phyloP scores from a whole-genome alignment of 2,888 invertebrate genomes.

The Cephus nigrinus region DNA sequence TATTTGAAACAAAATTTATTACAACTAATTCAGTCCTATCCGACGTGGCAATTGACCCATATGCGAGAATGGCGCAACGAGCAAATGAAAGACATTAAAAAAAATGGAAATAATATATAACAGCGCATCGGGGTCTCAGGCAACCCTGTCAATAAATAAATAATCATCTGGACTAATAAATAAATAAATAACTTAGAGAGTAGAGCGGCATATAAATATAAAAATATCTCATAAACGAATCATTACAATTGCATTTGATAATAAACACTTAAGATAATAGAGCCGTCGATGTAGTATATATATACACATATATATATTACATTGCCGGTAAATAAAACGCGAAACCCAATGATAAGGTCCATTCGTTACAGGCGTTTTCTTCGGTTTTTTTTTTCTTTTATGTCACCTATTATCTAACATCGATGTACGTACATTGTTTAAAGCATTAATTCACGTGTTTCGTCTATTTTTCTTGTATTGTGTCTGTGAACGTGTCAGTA shows the following conservation, averaged over 20 bases:
- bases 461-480: slow-evolving; percentile 6
- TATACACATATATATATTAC: neutral
- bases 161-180: neutral
- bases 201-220: neutral
- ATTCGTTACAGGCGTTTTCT: slow-evolving; percentile 7
- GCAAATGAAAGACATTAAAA: neutral
- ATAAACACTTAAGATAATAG: neutral
- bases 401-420: slow-evolving; percentile 37
- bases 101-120: neutral
- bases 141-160: neutral
- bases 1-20: slow-evolving; percentile 32
- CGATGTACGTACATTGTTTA: slow-evolving; percentile 40
- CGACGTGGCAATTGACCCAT: neutral
- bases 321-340: slow-evolving; percentile 10
- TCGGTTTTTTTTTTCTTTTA: slow-evolving; percentile 19
- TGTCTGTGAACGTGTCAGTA: neutral
- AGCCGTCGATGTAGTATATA: neutral
- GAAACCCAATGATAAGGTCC: neutral
- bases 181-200: neutral
- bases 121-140: neutral
- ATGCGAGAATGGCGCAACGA: neutral
- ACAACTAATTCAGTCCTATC: slow-evolving; percentile 10
- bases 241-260: neutral
- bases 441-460: slow-evolving; percentile 32
- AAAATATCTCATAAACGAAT: neutral